These are phyloP conservation scores for Lottia scabra DNA, from an alignment of 2,888 invertebrate species.

Conservation along the genomic window DNA sequence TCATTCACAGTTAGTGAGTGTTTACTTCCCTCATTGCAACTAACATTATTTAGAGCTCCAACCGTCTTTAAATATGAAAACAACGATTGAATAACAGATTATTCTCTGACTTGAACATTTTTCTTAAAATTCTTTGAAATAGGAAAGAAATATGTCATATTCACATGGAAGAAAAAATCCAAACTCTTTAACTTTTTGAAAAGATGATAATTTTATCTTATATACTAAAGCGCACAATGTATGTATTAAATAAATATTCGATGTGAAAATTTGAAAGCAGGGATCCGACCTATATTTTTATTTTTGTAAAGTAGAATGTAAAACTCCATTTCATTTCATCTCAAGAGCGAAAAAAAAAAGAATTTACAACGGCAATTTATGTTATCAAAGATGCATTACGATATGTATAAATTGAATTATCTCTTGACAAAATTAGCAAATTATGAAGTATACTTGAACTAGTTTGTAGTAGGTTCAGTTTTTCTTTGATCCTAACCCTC, in stretches of 20 bases:
- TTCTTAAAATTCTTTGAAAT: too few relatives aligned
- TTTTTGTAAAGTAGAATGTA: too few relatives aligned
- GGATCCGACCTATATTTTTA: too few relatives aligned
- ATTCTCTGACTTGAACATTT: neutral
- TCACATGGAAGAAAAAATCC: too few relatives aligned
- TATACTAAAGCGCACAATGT: too few relatives aligned
- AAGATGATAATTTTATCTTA: too few relatives aligned
- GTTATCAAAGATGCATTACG: conserved; percentile 15
- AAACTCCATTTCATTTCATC: too few relatives aligned
- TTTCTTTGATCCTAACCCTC: conserved; percentile 10
- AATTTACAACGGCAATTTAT: conserved; percentile 6
- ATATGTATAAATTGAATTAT: conserved; percentile 13
- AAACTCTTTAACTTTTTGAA: too few relatives aligned
- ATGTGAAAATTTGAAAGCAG: too few relatives aligned
- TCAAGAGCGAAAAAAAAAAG: neutral
- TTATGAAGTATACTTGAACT: conserved; percentile 13
- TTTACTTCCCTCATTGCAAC: neutral
- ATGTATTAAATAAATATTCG: too few relatives aligned
- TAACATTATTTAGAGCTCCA: neutral
- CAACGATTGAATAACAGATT: neutral
- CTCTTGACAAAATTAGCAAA: conserved; percentile 21
- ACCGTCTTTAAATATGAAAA: neutral
- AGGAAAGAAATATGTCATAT: too few relatives aligned
- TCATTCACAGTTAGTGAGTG: neutral
- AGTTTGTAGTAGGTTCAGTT: neutral